Base-by-base conservation (phyloP, 2,113 vertebrate species). In the Aramus guarauna region DNA sequence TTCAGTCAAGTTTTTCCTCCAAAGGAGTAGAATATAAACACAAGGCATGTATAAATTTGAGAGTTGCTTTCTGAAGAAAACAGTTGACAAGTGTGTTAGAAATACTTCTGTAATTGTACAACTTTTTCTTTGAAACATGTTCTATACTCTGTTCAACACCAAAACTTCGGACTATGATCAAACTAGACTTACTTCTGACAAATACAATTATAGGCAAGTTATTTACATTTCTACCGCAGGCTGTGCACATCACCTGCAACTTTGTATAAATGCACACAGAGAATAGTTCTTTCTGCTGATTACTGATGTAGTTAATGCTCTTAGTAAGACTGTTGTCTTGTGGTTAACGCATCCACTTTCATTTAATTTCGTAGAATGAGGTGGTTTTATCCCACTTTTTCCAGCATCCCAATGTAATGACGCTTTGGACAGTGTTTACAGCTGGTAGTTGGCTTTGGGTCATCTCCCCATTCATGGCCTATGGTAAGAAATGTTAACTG, bases 401-500 rank as follows among this genome's bases (percentile, higher is more conserved):
- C 96, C 99, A 98, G 67, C 99, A 99, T 90, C 97, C 98, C 74
- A 99, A 99, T 81, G 97, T 99, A 96, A 98, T 99, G 98, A 99
- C 99, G 8, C 98, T 99, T 26, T 99, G 99, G 97, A 98, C 99
- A 92, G 99, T 99, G 80, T 99, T 99, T 97, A 99, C 98, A 94
- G 98, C 98, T 96, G 99, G 98, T 97, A 99, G 98, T 91, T 99
- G 99, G 98, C 99, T 99, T 83, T 99, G 99, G 99, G 98, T 99
- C 89, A 98, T 99, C 96, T 98, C 98, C 45, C 99, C 99, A 2
- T 99, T 99, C 97, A 99, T 99, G 99, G 98, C 98, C 60, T 99
- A 99, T 30, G 99, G 99, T 99, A 98, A 98, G 99, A 96, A 97
- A 85, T 80, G 50, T 75, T 92, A 72, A 78, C 17, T 66, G 48